phyloP scores from a whole-genome alignment of 2,113 vertebrate genomes.

The Tetrax tetrax region DNA sequence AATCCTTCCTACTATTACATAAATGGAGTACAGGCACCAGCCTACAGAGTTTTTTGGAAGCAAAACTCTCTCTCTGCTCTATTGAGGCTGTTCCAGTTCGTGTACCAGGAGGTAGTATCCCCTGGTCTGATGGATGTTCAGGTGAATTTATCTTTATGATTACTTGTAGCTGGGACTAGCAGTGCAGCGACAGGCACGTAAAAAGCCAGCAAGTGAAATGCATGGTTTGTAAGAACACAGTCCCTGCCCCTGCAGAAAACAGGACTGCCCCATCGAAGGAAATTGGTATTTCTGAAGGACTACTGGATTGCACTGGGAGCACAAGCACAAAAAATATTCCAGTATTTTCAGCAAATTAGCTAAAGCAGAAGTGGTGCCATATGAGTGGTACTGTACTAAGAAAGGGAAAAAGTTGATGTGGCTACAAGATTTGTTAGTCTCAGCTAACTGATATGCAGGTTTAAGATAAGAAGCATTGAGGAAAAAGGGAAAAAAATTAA shows the following conservation, averaged over 20 bases:
- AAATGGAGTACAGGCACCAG: background rate
- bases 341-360: background rate
- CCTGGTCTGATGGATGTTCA: background rate
- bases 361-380: background rate
- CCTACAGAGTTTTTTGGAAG: background rate
- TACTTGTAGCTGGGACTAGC: background rate
- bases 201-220: background rate
- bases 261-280: background rate
- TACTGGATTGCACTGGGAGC: background rate
- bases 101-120: background rate
- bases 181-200: background rate
- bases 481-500: background rate
- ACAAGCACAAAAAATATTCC: background rate
- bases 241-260: background rate
- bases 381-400: background rate
- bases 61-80: background rate
- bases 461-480: background rate
- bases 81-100: background rate
- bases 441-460: background rate
- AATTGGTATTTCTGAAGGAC: background rate
- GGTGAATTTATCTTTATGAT: background rate
- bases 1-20: background rate
- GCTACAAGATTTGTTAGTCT: background rate
- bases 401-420: background rate
- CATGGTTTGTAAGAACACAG: background rate